These are phyloP conservation scores for Bombus terrestris DNA, from an alignment of 1,140 invertebrate species.

Conservation along the genomic window DNA sequence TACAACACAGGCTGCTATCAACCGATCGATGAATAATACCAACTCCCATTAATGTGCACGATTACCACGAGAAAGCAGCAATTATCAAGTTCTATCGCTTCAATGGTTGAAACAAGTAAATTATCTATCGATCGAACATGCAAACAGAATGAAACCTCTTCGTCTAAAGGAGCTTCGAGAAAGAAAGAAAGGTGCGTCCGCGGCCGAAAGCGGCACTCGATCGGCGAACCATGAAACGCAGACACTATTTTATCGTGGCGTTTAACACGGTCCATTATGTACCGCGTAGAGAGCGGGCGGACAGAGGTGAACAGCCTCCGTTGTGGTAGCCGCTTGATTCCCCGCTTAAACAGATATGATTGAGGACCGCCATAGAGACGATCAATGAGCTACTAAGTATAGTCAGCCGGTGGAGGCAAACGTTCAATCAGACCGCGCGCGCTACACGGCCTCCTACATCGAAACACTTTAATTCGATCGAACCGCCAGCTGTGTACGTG, in stretches of 20 bases:
- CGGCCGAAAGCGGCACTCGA: conserved; percentile 24
- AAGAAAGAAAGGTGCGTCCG: not conserved
- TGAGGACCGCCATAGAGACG: conserved; percentile 70
- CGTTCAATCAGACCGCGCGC: conserved; percentile 67
- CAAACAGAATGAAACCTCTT: not conserved
- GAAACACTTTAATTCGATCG: conserved; percentile 74
- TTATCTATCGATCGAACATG: not conserved
- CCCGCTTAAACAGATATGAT: conserved; percentile 73
- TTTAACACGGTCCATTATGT: conserved; percentile 49
- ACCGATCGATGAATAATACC: not conserved
- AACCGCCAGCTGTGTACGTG: conserved; percentile 58
- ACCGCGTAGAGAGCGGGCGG: conserved; percentile 29
- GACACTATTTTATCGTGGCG: conserved; percentile 44
- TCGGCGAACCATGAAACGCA: conserved; percentile 36
- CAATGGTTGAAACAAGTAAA: not conserved
- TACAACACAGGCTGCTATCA: not conserved
- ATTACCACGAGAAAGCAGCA: not conserved
- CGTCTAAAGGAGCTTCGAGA: not conserved
- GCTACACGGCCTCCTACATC: conserved; percentile 57
- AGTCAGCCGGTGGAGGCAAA: conserved; percentile 52
- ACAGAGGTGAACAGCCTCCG: conserved; percentile 66
- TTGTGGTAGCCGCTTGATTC: conserved; percentile 69
- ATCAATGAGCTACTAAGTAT: conserved; percentile 73
- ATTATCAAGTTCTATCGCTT: not conserved
- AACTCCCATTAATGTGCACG: not conserved